These are phyloP conservation scores for Sorex maritimensis DNA, from an alignment of 2,797 vertebrate species.

Conservation along the genomic window DNA sequence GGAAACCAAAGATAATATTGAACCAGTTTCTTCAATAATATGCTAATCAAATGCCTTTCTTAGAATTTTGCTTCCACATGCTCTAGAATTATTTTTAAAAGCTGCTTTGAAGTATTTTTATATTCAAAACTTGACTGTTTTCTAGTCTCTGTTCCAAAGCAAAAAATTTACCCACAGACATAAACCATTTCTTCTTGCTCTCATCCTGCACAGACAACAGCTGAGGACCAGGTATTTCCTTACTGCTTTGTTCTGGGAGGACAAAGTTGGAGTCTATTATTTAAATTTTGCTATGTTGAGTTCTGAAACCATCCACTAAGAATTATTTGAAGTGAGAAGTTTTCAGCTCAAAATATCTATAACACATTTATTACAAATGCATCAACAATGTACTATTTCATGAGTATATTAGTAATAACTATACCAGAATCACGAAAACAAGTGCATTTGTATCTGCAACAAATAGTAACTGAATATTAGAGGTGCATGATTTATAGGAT, in stretches of 20 bases:
- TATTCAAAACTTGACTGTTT: constrained; percentile 21
- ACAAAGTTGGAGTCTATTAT: not conserved
- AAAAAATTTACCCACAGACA: not conserved
- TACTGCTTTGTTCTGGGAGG: constrained; percentile 3
- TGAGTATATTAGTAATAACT: constrained; percentile 56
- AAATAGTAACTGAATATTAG: constrained; percentile 71
- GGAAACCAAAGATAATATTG: not conserved
- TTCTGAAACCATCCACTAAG: not conserved
- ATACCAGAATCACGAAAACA: not conserved
- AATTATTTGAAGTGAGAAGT: not conserved
- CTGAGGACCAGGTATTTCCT: not conserved
- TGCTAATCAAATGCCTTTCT: not conserved
- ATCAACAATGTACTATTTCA: not conserved
- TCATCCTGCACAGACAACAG: not conserved
- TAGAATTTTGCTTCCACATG: not conserved
- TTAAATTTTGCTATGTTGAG: not conserved
- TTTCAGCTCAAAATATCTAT: not conserved
- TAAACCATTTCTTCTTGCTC: not conserved
- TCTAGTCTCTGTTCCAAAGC: not conserved
- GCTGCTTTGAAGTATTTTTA: not conserved
- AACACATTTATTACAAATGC: constrained; percentile 73
- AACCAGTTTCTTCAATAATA: not conserved
- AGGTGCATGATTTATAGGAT: constrained; percentile 75
- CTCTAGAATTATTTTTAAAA: constrained; percentile 7
- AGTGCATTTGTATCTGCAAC: constrained; percentile 64